Evolutionary conservation across 2,888 invertebrate genomes (phyloP).

Genomic region (Lymantria monacha): DNA sequence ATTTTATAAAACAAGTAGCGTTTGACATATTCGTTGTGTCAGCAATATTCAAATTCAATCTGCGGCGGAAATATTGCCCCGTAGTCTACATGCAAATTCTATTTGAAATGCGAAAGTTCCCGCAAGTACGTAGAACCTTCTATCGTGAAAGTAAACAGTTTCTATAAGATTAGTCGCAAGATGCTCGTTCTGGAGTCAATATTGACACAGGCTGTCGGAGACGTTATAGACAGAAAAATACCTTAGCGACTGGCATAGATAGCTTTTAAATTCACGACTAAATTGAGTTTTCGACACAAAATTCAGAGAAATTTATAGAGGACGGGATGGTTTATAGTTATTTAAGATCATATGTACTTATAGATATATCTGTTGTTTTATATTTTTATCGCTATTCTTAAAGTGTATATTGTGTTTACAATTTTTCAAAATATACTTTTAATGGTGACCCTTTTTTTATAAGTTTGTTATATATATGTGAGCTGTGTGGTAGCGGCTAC

Average conservation of each 20-base stretch:
- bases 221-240: slow-evolving; percentile 28
- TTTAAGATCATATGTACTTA: too few species aligned
- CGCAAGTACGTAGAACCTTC: slow-evolving; percentile 65
- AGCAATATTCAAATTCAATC: slow-evolving; percentile 72
- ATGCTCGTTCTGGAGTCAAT: slow-evolving; percentile 68
- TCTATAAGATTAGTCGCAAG: slow-evolving; percentile 76
- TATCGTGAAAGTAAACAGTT: slow-evolving; percentile 74
- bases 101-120: slow-evolving; percentile 74
- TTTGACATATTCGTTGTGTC: slow-evolving; percentile 54
- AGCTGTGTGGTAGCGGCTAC: too few species aligned
- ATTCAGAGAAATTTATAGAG: too few species aligned
- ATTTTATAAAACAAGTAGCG: too few species aligned
- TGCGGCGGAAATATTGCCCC: slow-evolving; percentile 71
- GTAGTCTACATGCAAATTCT: slow-evolving; percentile 74
- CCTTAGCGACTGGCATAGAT: slow-evolving; percentile 13
- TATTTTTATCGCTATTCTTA: too few species aligned
- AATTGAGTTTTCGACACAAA: too few species aligned
- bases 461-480: too few species aligned
- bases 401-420: too few species aligned
- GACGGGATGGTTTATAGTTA: too few species aligned
- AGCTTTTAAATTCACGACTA: slow-evolving; percentile 6
- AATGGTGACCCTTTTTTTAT: too few species aligned
- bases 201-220: slow-evolving; percentile 56
- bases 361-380: too few species aligned
- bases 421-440: too few species aligned